phyloP scores from a whole-genome alignment of 2,113 vertebrate species.

The Mesoclemmys tuberculata region DNA sequence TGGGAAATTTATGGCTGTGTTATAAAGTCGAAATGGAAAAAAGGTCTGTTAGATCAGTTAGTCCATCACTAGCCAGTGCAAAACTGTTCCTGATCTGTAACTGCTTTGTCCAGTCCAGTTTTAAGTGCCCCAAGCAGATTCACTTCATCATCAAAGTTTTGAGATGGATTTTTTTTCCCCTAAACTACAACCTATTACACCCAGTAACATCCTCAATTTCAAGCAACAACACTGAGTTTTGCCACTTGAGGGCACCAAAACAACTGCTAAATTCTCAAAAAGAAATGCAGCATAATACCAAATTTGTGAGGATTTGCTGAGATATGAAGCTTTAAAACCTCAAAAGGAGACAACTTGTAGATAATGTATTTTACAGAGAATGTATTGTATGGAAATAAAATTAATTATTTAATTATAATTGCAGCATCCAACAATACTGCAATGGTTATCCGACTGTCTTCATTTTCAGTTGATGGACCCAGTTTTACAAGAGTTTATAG shows the following conservation, averaged over 20 bases:
- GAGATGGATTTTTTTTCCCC: fast-evolving
- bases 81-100: not conserved
- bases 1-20: too few species aligned
- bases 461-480: too few species aligned
- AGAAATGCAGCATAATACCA: not conserved
- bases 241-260: slow-evolving; percentile 66
- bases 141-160: fast-evolving
- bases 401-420: fast-evolving
- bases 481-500: fast-evolving
- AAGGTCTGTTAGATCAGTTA: not conserved
- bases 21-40: not conserved
- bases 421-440: not conserved
- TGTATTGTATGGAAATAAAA: not conserved
- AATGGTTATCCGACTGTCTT: fast-evolving
- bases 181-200: fast-evolving
- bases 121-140: not conserved
- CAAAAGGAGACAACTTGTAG: fast-evolving
- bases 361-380: fast-evolving
- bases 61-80: fast-evolving
- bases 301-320: not conserved
- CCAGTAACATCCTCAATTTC: fast-evolving
- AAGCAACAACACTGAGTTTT: not conserved
- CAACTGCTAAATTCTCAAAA: not conserved
- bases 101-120: not conserved
- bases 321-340: not conserved